Evolutionary conservation across 2,797 vertebrate genomes (phyloP).

Genomic region (Linurgus olivaceus): DNA sequence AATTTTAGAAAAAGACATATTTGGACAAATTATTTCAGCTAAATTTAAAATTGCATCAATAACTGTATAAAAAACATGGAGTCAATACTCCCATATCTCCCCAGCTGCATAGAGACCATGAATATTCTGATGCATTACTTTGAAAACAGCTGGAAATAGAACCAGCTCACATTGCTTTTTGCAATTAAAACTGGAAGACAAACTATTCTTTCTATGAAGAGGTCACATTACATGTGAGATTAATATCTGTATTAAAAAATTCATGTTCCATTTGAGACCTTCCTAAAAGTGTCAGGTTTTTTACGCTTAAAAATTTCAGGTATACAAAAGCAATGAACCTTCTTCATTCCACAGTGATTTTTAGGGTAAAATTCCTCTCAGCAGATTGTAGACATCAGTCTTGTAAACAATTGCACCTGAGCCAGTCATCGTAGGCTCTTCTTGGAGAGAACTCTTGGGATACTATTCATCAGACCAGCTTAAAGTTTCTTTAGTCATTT

Average conservation of each 20-base stretch:
- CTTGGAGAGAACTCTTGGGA: neutral
- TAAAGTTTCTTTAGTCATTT: neutral
- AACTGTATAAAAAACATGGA: neutral
- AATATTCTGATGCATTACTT: neutral
- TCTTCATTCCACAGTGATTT: neutral
- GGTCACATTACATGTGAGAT: neutral
- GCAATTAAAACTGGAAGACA: neutral
- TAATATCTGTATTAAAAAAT: neutral
- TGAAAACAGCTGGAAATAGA: neutral
- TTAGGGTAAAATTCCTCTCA: neutral
- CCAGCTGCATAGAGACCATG: neutral
- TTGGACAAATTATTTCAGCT: neutral
- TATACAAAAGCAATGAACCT: fast-evolving
- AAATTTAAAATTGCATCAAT: neutral
- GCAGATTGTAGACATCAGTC: neutral
- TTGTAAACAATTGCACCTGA: neutral
- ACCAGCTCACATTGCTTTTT: neutral
- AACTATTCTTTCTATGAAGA: neutral
- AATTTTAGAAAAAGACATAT: neutral
- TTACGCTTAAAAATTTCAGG: neutral
- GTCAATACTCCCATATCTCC: neutral
- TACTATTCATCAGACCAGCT: neutral
- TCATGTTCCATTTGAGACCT: neutral
- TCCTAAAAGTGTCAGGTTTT: neutral
- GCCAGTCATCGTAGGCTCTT: neutral